Evolutionary conservation across 2,797 vertebrate genomes (phyloP).

Genomic region (Lepilemur septentrionalis): DNA sequence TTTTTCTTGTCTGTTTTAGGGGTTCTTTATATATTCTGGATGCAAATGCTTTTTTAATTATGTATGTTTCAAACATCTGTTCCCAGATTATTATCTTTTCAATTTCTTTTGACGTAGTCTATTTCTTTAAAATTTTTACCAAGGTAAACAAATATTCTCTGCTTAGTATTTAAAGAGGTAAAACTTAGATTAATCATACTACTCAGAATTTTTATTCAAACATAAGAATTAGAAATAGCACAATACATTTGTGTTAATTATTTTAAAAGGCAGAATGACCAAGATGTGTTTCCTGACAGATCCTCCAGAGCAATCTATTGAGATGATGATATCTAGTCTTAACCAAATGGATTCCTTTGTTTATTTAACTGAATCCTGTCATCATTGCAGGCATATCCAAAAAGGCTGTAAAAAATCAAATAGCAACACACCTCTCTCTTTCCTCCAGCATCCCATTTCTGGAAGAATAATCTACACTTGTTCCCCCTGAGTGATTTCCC

Average conservation of each 20-base stretch:
- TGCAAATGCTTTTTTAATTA: not conserved
- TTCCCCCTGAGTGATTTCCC: not conserved
- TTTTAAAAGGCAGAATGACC: slow-evolving; percentile 54
- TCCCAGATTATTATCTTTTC: not conserved
- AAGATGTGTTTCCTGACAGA: slow-evolving; percentile 1
- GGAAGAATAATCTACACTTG: not conserved
- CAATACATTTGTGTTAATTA: slow-evolving; percentile 22
- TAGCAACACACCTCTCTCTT: not conserved
- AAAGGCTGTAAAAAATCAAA: not conserved
- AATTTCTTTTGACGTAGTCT: slow-evolving; percentile 28
- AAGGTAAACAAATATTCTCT: slow-evolving; percentile 41
- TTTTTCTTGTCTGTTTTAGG: slow-evolving; percentile 35
- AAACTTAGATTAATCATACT: slow-evolving; percentile 13
- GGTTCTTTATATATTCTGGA: slow-evolving; percentile 25
- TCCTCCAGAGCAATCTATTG: not conserved
- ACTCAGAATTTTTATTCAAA: slow-evolving; percentile 18
- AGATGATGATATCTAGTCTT: not conserved
- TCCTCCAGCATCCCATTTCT: not conserved
- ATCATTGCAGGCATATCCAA: not conserved
- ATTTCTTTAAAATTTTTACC: slow-evolving; percentile 27
- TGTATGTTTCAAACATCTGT: not conserved
- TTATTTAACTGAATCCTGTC: slow-evolving; percentile 31
- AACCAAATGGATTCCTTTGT: slow-evolving; percentile 25
- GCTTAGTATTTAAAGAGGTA: slow-evolving; percentile 35
- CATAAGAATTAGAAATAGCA: slow-evolving; percentile 18